phyloP scores from a whole-genome alignment of 2,888 invertebrate species.

The Lycia hirtaria region DNA sequence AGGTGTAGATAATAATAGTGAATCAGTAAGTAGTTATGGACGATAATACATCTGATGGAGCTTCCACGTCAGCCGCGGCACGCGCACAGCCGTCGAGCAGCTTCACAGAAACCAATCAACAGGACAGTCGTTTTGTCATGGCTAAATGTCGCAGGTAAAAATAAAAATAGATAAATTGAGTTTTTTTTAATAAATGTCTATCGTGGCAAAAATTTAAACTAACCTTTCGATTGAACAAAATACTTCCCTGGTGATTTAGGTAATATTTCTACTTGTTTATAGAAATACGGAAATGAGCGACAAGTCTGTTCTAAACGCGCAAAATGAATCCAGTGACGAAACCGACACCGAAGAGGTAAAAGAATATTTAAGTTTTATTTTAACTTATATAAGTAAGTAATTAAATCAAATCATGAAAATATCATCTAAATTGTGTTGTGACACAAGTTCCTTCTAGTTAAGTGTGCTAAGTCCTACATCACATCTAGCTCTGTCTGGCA shows the following conservation, averaged over 20 bases:
- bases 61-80: conserved; percentile 38
- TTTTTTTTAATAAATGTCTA: no score
- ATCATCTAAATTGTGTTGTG: no score
- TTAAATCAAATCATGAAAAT: no score
- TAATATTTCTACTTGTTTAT: conserved; percentile 18
- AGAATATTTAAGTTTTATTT: not conserved
- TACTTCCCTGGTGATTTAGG: no score
- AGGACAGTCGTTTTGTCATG: conserved; percentile 59
- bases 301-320: conserved; percentile 41
- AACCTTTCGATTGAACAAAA: no score
- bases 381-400: no score
- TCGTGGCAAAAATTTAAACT: no score
- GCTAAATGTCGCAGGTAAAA: conserved; percentile 68
- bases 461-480: no score
- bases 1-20: no score
- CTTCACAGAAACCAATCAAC: conserved; percentile 40
- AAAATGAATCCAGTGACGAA: conserved; percentile 64
- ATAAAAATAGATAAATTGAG: no score
- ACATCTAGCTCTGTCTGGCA: no score
- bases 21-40: conserved; percentile 35
- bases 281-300: conserved; percentile 49
- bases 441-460: no score
- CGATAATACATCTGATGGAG: conserved; percentile 40
- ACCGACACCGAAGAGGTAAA: conserved; percentile 65
- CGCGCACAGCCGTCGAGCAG: conserved; percentile 38